Evolutionary conservation across 2,113 vertebrate genomes (phyloP), one percentile per base, ranked within the genome.

Genomic region (Carassius gibelio): DNA sequence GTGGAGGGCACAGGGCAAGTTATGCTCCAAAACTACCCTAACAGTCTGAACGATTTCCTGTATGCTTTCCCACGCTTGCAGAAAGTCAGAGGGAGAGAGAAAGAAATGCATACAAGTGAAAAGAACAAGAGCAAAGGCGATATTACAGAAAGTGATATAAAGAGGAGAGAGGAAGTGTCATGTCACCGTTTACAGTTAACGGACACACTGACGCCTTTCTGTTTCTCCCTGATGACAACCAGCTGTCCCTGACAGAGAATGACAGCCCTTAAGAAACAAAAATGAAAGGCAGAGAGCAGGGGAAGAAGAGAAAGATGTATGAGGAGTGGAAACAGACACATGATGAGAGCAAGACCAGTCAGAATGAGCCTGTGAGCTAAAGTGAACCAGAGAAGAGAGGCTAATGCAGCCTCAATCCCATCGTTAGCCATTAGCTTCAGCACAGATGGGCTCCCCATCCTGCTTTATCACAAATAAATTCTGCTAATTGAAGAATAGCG

Each of bases 121-220:
- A 62, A 61, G 59, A 64, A 52, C 10, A 26, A 69, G 89, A 79
- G 21, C 38, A 71, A 89, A 82, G 86, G 86, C 83, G 81, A 83
- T 64, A 59, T 11, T 66, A 80, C 59, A 8, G 38, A 82, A 17
- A 68, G 64, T 75, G 77, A 83, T n/a, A 50, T 62, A 85, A 78
- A 42, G 78, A 85, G 85, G 81, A 80, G 79, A 88, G 88, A 92
- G 89, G 89, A 92, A 93, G 89, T 90, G 87, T 89, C 87, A 90
- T 91, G 86, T 75, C 88, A 87, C 52, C 74, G 88, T 92, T 93
- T 92, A 91, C 84, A 88, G 80, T 86, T 87, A 81, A 91, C 62
- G 81, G 89, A 82, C 55, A 77, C 75, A 72, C 77, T 76, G 88
- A 89, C 83, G 45, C 83, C 88, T 89, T 84, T 57, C 77, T 86